These are phyloP conservation scores for Synanthedon myopaeformis DNA, from an alignment of 2,888 invertebrate species.

Conservation along the genomic window DNA sequence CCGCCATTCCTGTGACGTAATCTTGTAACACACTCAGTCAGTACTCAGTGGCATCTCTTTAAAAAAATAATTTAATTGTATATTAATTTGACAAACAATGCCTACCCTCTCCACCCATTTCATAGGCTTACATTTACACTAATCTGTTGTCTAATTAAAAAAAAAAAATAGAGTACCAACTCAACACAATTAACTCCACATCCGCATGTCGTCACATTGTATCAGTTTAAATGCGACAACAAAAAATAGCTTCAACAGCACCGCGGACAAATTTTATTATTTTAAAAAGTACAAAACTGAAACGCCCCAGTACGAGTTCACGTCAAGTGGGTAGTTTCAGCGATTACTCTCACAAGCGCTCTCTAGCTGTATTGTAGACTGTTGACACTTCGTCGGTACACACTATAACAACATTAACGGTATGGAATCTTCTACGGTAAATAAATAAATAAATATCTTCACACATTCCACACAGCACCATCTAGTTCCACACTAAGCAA, in stretches of 20 bases:
- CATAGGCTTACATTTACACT: not conserved
- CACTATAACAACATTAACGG: not conserved
- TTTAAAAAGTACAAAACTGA: conserved; percentile 4
- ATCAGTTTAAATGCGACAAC: no score
- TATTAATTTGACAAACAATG: no score
- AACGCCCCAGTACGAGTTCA: not conserved
- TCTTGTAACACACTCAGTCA: no score
- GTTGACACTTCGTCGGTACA: conserved; percentile 14
- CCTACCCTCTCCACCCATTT: no score
- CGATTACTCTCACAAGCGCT: conserved; percentile 18
- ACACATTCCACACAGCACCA: no score
- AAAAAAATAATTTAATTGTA: no score
- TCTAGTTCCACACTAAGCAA: no score
- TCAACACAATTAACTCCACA: not conserved
- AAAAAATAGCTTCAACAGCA: no score
- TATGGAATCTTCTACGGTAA: not conserved
- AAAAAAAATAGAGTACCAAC: not conserved
- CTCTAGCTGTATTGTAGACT: conserved; percentile 16
- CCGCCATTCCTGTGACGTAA: no score
- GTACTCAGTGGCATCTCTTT: no score
- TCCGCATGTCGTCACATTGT: not conserved
- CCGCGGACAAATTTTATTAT: not conserved
- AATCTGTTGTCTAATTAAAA: not conserved
- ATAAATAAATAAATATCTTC: no score
- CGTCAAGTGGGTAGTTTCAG: not conserved